Percentiles rank a stretch among this genome's conserved stretches.
Conservation (phyloP, 2,888 invertebrate species). For the Dendrolimus houi region DNA sequence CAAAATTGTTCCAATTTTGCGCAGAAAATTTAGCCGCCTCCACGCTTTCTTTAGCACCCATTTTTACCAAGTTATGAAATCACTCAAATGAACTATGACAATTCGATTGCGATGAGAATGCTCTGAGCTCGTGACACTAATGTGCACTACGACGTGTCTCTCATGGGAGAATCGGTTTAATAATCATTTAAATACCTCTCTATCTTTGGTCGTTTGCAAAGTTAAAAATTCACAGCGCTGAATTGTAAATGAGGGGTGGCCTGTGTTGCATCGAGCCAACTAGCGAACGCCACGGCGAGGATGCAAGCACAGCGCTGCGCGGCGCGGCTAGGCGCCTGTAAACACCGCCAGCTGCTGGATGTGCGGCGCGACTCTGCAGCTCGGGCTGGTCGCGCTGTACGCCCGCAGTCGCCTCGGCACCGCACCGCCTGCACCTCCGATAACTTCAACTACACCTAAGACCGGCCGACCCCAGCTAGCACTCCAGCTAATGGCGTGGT, state of each 20-base stretch:
- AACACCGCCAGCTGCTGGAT: conserved; percentile 64
- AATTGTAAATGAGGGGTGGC: conserved; percentile 65
- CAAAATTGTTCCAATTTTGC: conserved; percentile 88
- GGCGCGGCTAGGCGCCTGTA: conserved; percentile 47
- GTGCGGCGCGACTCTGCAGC: conserved; percentile 21
- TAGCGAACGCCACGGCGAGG: conserved; percentile 26
- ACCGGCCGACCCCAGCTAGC: conserved; percentile 17
- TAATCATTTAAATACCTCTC: conserved; percentile 71
- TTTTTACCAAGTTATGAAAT: conserved; percentile 72
- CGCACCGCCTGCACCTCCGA: conserved; percentile 11
- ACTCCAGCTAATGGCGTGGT: conserved; percentile 22
- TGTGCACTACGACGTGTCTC: conserved; percentile 62
- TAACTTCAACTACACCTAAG: conserved; percentile 10
- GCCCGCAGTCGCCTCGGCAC: conserved; percentile 14
- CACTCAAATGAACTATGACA: conserved; percentile 68
- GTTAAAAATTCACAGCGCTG: conserved; percentile 69
- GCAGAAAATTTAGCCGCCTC: conserved; percentile 88
- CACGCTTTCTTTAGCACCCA: conserved; percentile 90
- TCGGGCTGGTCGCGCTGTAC: conserved; percentile 22
- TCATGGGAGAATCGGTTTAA: conserved; percentile 53
- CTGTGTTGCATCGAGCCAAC: conserved; percentile 53
- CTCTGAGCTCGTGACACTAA: conserved; percentile 67
- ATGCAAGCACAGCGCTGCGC: conserved; percentile 29
- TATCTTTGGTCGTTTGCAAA: conserved; percentile 57
- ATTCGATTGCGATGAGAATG: conserved; percentile 65